These are phyloP conservation scores for Caradrina clavipalpis DNA, from an alignment of 2,888 invertebrate species.

Conservation along the genomic window DNA sequence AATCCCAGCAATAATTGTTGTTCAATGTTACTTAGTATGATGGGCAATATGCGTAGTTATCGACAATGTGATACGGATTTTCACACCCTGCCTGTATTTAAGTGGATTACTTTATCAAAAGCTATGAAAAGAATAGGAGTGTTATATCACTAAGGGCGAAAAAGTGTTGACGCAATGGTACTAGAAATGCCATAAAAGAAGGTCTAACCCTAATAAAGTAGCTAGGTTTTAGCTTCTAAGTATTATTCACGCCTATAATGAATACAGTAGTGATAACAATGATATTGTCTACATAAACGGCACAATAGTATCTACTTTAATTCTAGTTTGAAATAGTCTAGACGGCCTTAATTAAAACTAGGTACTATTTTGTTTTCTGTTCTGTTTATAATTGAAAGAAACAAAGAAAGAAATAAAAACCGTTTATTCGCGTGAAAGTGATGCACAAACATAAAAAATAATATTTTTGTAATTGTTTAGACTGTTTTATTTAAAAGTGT, in stretches of 20 bases:
- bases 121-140: not conserved
- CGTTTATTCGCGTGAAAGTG: too few relatives aligned
- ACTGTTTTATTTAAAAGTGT: not conserved
- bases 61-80: too few relatives aligned
- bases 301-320: not conserved
- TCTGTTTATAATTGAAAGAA: too few relatives aligned
- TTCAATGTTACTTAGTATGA: too few relatives aligned
- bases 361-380: not conserved
- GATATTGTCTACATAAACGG: not conserved
- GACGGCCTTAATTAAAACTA: slow-evolving; percentile 6
- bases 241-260: not conserved
- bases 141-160: not conserved
- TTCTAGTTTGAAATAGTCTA: slow-evolving; percentile 19
- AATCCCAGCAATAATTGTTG: too few relatives aligned
- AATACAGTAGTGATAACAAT: slow-evolving; percentile 13
- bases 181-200: slow-evolving; percentile 23
- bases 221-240: slow-evolving; percentile 1
- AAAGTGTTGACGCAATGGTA: not conserved
- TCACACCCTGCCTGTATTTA: not conserved
- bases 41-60: too few relatives aligned
- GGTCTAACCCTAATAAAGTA: slow-evolving; percentile 2
- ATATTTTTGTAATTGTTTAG: too few relatives aligned
- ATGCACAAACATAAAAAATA: too few relatives aligned
- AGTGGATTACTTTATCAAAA: not conserved
- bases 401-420: too few relatives aligned